Evolutionary conservation across 2,113 vertebrate species (phyloP).

Genomic region (Stegastes partitus): DNA sequence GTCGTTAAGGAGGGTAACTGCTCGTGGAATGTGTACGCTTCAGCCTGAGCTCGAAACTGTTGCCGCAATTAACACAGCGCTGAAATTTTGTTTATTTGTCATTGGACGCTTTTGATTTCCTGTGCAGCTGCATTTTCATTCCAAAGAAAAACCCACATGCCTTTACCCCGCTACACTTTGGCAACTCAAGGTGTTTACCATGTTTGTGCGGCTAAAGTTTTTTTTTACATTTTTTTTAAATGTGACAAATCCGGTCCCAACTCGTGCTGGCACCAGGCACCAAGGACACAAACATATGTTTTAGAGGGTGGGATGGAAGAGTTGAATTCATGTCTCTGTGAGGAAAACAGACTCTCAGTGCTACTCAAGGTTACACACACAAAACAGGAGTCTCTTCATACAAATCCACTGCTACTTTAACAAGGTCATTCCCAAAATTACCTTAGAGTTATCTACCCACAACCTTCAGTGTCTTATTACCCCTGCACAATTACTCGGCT

Average conservation of each 20-base stretch:
- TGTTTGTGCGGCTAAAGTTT: slow-evolving; percentile 7
- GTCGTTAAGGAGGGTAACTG: not conserved
- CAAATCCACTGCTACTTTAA: slow-evolving; percentile 23
- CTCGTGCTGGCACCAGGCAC: slow-evolving; percentile 1
- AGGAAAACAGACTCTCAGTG: slow-evolving; percentile 24
- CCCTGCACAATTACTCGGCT: slow-evolving; percentile 22
- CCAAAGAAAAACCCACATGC: not conserved
- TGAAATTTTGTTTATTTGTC: not conserved
- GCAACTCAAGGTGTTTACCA: not conserved
- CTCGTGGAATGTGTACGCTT: slow-evolving; percentile 10
- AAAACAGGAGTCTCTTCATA: slow-evolving; percentile 49
- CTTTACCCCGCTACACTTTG: not conserved
- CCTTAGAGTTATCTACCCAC: not conserved
- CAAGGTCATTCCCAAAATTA: slow-evolving; percentile 54
- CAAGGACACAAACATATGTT: slow-evolving; percentile 37
- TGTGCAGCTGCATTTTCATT: not conserved
- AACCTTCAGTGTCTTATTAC: slow-evolving; percentile 39
- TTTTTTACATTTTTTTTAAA: slow-evolving; percentile 39
- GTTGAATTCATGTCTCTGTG: slow-evolving; percentile 15
- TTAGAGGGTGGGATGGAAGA: slow-evolving; percentile 9
- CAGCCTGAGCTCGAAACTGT: not conserved
- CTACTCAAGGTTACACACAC: slow-evolving; percentile 49
- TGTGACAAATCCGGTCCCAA: slow-evolving; percentile 13
- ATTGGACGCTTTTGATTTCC: not conserved
- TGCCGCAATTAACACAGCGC: not conserved